Conservation (phyloP, 2,888 invertebrate genomes). For the Mythimna albipuncta region DNA sequence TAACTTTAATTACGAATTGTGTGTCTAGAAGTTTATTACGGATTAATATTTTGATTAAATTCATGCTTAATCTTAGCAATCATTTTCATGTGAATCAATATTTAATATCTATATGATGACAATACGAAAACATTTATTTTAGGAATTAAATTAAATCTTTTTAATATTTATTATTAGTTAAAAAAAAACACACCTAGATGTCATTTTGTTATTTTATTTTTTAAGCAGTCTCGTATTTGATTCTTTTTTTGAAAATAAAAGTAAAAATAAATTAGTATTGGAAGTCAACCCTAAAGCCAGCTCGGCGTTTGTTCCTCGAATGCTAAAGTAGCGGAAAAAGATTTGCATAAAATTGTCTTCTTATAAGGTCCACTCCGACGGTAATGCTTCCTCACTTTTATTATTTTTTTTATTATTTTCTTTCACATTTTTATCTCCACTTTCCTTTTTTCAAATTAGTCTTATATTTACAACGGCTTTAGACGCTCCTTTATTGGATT, state of each 20-base stretch:
- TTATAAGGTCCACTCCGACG: conserved; percentile 77
- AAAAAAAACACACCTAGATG: too few relatives aligned
- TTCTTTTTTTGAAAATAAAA: not conserved
- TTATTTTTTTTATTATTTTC: conserved; percentile 70
- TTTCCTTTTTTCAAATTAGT: conserved; percentile 64
- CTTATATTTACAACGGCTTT: conserved; percentile 55
- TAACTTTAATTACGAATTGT: conserved; percentile 43
- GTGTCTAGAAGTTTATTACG: conserved; percentile 37
- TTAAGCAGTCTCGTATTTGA: not conserved
- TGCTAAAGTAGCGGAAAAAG: conserved; percentile 87
- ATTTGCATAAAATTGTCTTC: conserved; percentile 89
- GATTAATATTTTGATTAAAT: conserved; percentile 7
- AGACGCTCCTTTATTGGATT: conserved; percentile 54
- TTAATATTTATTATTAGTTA: too few relatives aligned
- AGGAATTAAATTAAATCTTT: not conserved
- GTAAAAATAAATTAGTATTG: not conserved
- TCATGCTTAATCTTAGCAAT: not conserved
- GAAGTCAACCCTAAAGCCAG: conserved; percentile 70
- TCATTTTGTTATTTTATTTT: too few relatives aligned
- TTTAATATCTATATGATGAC: not conserved
- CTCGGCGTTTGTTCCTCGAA: conserved; percentile 80
- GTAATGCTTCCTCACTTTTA: conserved; percentile 70
- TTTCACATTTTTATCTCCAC: conserved; percentile 58
- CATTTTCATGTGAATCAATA: not conserved
- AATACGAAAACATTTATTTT: not conserved